A percentile compares a stretch with the other conserved stretches of the same genome.
Conservation (phyloP, 2,113 vertebrate species). For the Aythya baeri region DNA sequence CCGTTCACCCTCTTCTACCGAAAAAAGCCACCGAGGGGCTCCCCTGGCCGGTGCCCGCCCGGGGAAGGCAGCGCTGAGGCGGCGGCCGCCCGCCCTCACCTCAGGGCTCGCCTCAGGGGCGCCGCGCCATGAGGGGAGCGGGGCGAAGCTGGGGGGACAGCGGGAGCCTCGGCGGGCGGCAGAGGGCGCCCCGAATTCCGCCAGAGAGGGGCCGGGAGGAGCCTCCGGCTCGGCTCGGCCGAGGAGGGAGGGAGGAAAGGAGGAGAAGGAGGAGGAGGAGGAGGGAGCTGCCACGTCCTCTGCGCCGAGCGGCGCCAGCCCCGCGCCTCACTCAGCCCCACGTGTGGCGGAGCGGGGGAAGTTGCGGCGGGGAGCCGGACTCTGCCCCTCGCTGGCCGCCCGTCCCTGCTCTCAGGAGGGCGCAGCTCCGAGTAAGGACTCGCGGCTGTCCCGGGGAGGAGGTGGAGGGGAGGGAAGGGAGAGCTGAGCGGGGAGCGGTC, state of each 20-base stretch:
- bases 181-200: slow-evolving; percentile 74
- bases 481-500: background rate
- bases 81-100: background rate
- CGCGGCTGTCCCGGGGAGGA: background rate
- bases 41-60: too few relatives aligned
- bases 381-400: background rate
- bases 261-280: background rate
- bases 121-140: background rate
- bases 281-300: slow-evolving; percentile 32
- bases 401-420: background rate
- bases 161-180: slow-evolving; percentile 62
- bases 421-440: background rate
- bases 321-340: background rate
- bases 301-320: background rate
- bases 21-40: too few relatives aligned
- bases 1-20: too few relatives aligned
- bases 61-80: background rate
- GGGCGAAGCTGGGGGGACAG: slow-evolving; percentile 26
- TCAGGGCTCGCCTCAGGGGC: background rate
- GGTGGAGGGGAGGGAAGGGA: background rate
- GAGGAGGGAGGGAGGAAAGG: background rate
- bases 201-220: slow-evolving; percentile 45
- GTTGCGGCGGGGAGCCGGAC: slow-evolving; percentile 2
- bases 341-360: slow-evolving; percentile 29
- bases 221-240: background rate